Evolutionary conservation across 1,140 invertebrate genomes (phyloP).

Genomic region (Drosophila novamexicana): DNA sequence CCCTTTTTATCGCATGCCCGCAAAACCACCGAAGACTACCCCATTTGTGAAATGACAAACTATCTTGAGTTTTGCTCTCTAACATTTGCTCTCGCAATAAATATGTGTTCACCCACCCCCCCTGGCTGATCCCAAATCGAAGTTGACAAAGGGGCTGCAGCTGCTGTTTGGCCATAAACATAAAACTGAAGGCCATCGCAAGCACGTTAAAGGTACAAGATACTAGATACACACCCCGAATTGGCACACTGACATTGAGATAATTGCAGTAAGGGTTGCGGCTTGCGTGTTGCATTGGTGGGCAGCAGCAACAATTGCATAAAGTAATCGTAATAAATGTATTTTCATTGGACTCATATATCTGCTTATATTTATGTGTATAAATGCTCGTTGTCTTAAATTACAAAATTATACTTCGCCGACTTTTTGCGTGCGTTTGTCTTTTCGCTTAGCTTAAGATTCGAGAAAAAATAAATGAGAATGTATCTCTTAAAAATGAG

Average conservation of each 20-base stretch:
- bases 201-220: slow-evolving; percentile 11
- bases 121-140: slow-evolving; percentile 28
- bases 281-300: slow-evolving; percentile 12
- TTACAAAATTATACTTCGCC: slow-evolving; percentile 24
- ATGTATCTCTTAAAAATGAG: slow-evolving; percentile 9
- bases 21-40: slow-evolving; percentile 10
- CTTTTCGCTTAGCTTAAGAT: slow-evolving; percentile 43
- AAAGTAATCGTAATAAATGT: slow-evolving; percentile 33
- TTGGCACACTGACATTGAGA: slow-evolving; percentile 1
- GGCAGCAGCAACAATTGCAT: slow-evolving; percentile 31
- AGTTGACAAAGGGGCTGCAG: slow-evolving; percentile 55
- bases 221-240: slow-evolving; percentile 18
- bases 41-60: slow-evolving; percentile 34
- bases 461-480: slow-evolving; percentile 33
- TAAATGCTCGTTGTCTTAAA: slow-evolving; percentile 40
- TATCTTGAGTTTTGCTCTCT: slow-evolving; percentile 19
- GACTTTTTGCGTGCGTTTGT: slow-evolving; percentile 29
- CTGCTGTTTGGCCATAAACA: slow-evolving; percentile 38
- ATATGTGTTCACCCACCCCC: slow-evolving; percentile 22
- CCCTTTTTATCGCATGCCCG: slow-evolving; percentile 1
- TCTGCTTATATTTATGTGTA: slow-evolving; percentile 33
- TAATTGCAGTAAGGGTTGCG: slow-evolving; percentile 20
- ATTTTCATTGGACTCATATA: slow-evolving; percentile 59
- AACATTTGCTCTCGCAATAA: slow-evolving; percentile 13
- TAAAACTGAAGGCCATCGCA: slow-evolving; percentile 30